phyloP scores from a whole-genome alignment of 2,797 vertebrate genomes.

The Alcedo atthis region DNA sequence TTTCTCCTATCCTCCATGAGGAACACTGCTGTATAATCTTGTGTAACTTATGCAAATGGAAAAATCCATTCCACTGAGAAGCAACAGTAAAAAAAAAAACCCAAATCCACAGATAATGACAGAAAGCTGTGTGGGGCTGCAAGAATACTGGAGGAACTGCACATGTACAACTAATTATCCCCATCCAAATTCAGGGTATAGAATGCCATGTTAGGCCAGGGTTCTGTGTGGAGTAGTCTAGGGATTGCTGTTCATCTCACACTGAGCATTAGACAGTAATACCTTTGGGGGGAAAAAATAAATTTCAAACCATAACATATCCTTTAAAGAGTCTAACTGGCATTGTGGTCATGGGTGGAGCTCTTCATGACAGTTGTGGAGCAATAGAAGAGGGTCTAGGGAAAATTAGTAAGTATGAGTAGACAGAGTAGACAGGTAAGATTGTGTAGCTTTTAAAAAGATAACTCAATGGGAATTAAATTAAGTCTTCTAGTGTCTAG shows the following conservation, averaged over 20 bases:
- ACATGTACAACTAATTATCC: background rate
- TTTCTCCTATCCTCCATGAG: background rate
- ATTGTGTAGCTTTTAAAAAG: background rate
- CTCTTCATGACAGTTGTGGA: background rate
- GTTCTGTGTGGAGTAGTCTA: background rate
- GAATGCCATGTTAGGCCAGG: background rate
- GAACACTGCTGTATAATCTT: conserved; percentile 7
- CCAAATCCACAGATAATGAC: background rate
- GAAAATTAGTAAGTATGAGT: background rate
- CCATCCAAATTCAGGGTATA: background rate
- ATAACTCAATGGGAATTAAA: background rate
- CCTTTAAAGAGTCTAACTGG: background rate
- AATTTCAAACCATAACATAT: background rate
- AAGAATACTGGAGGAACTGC: background rate
- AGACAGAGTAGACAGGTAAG: background rate
- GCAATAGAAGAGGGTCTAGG: background rate
- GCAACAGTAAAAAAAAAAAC: background rate
- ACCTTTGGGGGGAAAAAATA: background rate
- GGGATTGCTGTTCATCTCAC: background rate
- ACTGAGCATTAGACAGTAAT: background rate
- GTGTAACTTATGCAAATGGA: background rate
- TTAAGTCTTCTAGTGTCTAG: background rate
- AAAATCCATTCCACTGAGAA: conserved; percentile 11
- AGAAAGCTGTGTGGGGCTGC: background rate
- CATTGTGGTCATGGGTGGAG: background rate